Evolutionary conservation across 2,888 invertebrate genomes (phyloP).

Genomic region (Masnerella sp.): DNA sequence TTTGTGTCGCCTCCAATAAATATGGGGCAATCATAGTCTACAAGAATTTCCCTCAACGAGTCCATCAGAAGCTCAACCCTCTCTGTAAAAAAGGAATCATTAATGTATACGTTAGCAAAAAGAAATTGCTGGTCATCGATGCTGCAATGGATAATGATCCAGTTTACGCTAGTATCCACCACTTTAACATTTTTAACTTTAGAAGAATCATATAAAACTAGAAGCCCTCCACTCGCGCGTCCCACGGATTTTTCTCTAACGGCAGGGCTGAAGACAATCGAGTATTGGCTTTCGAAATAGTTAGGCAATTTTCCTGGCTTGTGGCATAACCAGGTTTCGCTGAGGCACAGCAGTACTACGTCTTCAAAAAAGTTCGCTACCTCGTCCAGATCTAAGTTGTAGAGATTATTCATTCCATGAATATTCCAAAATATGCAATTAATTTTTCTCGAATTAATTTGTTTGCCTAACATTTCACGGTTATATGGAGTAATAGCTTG

Average conservation of each 20-base stretch:
- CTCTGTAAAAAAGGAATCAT: neutral
- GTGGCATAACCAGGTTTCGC: neutral
- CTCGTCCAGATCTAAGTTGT: constrained; percentile 3
- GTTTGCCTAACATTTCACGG: too few species aligned
- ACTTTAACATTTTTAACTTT: neutral
- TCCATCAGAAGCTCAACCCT: neutral
- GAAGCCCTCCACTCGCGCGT: constrained; percentile 4
- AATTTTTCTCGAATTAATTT: too few species aligned
- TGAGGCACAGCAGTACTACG: neutral
- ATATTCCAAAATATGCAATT: constrained; percentile 16
- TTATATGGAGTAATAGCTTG: too few species aligned
- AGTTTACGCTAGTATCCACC: neutral
- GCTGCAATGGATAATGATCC: constrained; percentile 5
- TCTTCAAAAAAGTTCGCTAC: neutral
- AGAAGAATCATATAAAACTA: neutral
- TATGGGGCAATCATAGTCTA: neutral
- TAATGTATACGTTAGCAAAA: neutral
- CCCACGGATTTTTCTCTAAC: constrained; percentile 2
- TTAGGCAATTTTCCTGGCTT: neutral
- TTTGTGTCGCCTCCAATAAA: constrained; percentile 9
- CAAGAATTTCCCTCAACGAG: neutral
- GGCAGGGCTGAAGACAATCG: neutral
- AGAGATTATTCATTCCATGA: constrained; percentile 18
- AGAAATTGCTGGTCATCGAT: neutral
- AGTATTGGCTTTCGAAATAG: neutral